Evolutionary conservation across 1,140 invertebrate species (phyloP).

Genomic region (Uloborus diversus): DNA sequence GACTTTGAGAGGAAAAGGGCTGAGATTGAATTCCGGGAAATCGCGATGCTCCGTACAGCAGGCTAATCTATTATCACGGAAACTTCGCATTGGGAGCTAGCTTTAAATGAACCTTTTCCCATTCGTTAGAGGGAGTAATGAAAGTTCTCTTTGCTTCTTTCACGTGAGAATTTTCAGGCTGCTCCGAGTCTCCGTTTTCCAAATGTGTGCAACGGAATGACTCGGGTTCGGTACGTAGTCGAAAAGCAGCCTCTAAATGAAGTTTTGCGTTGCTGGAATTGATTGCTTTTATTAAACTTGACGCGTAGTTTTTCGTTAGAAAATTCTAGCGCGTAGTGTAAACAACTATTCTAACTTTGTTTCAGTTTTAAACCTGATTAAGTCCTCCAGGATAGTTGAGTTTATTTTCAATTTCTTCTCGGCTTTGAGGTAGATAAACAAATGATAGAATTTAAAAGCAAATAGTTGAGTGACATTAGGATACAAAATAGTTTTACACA

Average conservation of each 20-base stretch:
- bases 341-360: too few species aligned
- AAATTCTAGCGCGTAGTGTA: too few species aligned
- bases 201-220: slow-evolving; percentile 9
- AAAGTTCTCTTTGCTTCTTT: slow-evolving; percentile 12
- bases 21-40: slow-evolving; percentile 15
- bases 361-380: too few species aligned
- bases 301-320: too few species aligned
- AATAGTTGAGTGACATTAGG: too few species aligned
- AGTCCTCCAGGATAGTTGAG: too few species aligned
- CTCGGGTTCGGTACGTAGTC: neutral
- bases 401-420: too few species aligned
- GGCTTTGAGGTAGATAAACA: too few species aligned
- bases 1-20: slow-evolving; percentile 14
- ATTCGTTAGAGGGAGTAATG: slow-evolving; percentile 20
- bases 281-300: slow-evolving; percentile 1
- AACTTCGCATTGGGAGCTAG: slow-evolving; percentile 4
- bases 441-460: too few species aligned
- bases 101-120: neutral
- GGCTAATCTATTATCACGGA: slow-evolving; percentile 34
- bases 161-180: neutral
- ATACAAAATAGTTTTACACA: too few species aligned
- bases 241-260: slow-evolving; percentile 23
- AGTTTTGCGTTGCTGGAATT: neutral
- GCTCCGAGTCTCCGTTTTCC: neutral
- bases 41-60: slow-evolving; percentile 11